These are phyloP conservation scores for Gonatopus flavifemur DNA, from an alignment of 1,140 invertebrate genomes.

Conservation along the genomic window DNA sequence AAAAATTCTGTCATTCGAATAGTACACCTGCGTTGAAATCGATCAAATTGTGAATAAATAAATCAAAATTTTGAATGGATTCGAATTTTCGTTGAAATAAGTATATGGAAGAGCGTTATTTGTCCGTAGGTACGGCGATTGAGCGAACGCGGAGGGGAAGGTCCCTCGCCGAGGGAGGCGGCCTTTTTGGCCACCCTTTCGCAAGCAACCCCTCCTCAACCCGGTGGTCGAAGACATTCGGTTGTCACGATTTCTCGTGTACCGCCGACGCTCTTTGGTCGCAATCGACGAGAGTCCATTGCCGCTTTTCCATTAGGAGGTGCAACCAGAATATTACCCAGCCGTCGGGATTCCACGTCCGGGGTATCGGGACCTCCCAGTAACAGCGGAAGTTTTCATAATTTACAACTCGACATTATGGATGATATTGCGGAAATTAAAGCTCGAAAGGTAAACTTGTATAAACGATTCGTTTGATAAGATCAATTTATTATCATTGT, in stretches of 20 bases:
- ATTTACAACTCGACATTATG: slow-evolving; percentile 83
- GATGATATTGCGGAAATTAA: slow-evolving; percentile 76
- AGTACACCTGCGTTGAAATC: too few relatives aligned
- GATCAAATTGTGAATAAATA: too few relatives aligned
- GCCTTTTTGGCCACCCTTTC: slow-evolving; percentile 79
- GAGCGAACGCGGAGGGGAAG: slow-evolving; percentile 76
- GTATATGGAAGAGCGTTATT: not conserved
- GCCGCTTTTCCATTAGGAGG: slow-evolving; percentile 68
- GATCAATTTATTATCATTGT: not conserved
- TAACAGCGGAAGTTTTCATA: slow-evolving; percentile 75
- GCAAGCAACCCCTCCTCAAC: slow-evolving; percentile 67
- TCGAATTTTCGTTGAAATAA: too few relatives aligned
- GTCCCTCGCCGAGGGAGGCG: slow-evolving; percentile 68
- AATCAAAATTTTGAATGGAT: too few relatives aligned
- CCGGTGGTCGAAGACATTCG: slow-evolving; percentile 76
- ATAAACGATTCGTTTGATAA: not conserved
- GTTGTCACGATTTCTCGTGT: slow-evolving; percentile 82
- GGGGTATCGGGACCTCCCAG: slow-evolving; percentile 64
- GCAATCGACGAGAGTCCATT: slow-evolving; percentile 76
- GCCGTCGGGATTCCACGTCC: slow-evolving; percentile 56
- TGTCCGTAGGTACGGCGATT: slow-evolving; percentile 67
- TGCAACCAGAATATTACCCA: slow-evolving; percentile 48
- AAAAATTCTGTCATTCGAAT: too few relatives aligned
- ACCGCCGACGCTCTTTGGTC: slow-evolving; percentile 72
- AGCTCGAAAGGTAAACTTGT: slow-evolving; percentile 72